A percentile compares a stretch with the other conserved stretches of the same genome.
Evolutionary conservation across 2,797 vertebrate genomes (phyloP).

Genomic region (Megaceryle alcyon): DNA sequence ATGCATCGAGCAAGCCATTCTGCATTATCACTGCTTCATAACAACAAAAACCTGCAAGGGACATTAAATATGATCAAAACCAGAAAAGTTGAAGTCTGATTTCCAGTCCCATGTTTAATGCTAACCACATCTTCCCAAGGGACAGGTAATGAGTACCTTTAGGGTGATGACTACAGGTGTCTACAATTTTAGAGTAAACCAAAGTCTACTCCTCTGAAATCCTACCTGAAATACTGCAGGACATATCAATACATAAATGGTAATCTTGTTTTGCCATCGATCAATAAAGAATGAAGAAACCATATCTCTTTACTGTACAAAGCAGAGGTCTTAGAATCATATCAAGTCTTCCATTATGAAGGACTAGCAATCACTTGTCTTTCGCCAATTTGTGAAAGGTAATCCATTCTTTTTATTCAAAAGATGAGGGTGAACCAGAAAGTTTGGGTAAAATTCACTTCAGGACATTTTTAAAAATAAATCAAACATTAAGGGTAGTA

Average conservation of each 20-base stretch:
- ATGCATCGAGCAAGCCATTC: background rate
- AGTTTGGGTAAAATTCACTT: background rate
- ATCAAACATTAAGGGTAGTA: background rate
- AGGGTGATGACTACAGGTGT: background rate
- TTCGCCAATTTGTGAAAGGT: background rate
- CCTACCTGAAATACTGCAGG: background rate
- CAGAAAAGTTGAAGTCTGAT: background rate
- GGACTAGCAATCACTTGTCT: background rate
- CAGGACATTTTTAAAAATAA: background rate
- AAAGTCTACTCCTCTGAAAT: background rate
- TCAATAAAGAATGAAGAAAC: background rate
- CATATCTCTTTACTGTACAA: background rate
- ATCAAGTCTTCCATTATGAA: background rate
- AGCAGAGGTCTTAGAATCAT: background rate
- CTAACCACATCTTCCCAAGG: background rate
- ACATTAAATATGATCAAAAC: background rate
- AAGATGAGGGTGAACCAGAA: background rate
- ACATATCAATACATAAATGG: background rate
- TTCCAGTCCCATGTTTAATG: background rate
- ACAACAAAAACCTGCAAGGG: background rate
- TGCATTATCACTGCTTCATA: background rate
- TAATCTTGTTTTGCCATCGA: too few relatives aligned
- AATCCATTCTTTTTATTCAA: too few relatives aligned
- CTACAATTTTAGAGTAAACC: background rate
- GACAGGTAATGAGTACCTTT: background rate